Base-by-base conservation (phyloP, 2,888 invertebrate species). In the Pristionchus mayeri region DNA sequence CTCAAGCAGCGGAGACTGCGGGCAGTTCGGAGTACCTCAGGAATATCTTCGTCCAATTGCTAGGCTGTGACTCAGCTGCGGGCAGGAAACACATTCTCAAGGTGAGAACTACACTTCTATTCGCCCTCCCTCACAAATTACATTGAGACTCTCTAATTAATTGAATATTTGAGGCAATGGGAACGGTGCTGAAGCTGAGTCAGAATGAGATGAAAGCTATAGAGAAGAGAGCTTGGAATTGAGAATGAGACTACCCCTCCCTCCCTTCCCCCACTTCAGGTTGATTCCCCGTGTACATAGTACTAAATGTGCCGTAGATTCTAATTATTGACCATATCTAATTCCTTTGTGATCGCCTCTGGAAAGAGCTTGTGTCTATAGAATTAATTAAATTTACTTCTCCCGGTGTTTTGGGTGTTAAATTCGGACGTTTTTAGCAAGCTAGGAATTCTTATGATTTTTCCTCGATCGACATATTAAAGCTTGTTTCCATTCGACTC, bases 41-140 rank as follows among this genome's bases (percentile, higher is more conserved):
- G 93, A 97, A 97, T 93, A 97, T 97, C 6, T 95, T 97, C 82
- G 95, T 96, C 83, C 96, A 96, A 87, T 97, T 95, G 92, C 94
- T 97, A 50, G 94, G 95, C 85, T 95, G 95, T 1, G 94, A 94
- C 0, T 96, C 96, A 93, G 93, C 94, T 50, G 95, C 95, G 2
- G 95, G 95, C 0, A 95, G 95, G 85, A 95, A 95, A 50, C 96
- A 96, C 92, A 97, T 97, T 96, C 93, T 97, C 27, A 97, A 97
- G 93, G 97, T 75, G 9, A 24, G 40, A 7, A 54, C 21, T 11
- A 34, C 34, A n/a, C n/a, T n/a, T n/a, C n/a, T n/a, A n/a, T n/a
- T n/a, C n/a, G n/a, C n/a, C n/a, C n/a, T n/a, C n/a, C n/a, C n/a
- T n/a, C n/a, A n/a, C n/a, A n/a, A n/a, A n/a, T n/a, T n/a, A n/a